These are phyloP conservation scores for Ectropis grisescens DNA, from an alignment of 1,140 invertebrate genomes.

Conservation along the genomic window DNA sequence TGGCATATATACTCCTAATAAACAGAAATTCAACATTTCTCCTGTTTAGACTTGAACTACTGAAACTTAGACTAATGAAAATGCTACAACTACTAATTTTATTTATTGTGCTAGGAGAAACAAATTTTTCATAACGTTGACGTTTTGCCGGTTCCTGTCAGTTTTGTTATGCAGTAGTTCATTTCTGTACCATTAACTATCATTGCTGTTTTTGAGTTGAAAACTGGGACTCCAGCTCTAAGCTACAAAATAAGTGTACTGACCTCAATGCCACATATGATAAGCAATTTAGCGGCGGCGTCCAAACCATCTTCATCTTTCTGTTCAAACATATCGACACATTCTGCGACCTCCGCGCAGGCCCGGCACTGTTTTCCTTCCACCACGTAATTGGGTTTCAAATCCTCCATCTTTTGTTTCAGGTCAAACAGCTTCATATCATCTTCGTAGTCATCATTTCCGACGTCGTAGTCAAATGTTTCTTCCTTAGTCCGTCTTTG, in stretches of 20 bases:
- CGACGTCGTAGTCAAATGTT: constrained; percentile 18
- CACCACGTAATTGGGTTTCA: constrained; percentile 31
- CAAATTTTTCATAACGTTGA: too few species aligned
- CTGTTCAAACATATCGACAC: constrained; percentile 34
- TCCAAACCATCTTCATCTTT: constrained; percentile 32
- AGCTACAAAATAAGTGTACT: constrained; percentile 8
- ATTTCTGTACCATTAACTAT: constrained; percentile 9
- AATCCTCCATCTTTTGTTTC: constrained; percentile 31
- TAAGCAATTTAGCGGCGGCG: constrained; percentile 41
- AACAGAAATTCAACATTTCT: too few species aligned
- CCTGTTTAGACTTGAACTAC: too few species aligned
- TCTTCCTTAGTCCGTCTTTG: constrained; percentile 1
- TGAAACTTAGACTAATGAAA: too few species aligned
- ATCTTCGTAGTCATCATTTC: constrained; percentile 34
- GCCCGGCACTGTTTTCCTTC: constrained; percentile 29
- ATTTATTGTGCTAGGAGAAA: too few species aligned
- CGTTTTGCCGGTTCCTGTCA: too few species aligned
- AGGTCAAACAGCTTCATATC: constrained; percentile 48
- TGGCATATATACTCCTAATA: too few species aligned
- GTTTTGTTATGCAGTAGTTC: too few species aligned
- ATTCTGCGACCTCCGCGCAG: constrained; percentile 29
- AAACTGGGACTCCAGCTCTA: too few species aligned
- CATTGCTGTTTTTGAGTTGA: constrained; percentile 3
- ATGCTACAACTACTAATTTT: too few species aligned
- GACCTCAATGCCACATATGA: constrained; percentile 46